phyloP scores from a whole-genome alignment of 1,140 invertebrate genomes.

The Cotesia chilonis region DNA sequence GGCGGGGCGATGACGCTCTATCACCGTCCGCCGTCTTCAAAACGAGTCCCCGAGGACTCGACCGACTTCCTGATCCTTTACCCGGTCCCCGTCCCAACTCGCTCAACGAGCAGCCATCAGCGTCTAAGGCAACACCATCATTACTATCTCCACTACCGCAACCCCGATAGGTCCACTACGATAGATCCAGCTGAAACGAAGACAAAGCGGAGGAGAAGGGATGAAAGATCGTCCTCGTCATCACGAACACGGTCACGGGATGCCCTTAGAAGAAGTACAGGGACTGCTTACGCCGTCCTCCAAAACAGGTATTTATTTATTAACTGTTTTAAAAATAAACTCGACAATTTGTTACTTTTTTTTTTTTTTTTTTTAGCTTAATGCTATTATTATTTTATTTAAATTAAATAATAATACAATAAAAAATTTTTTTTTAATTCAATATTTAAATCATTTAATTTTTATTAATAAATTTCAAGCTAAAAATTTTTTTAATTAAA shows the following conservation, averaged over 20 bases:
- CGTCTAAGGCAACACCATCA: too few relatives aligned
- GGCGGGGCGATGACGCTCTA: constrained; percentile 61
- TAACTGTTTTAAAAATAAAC: neutral
- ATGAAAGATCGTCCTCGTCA: constrained; percentile 58
- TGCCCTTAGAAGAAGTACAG: constrained; percentile 59
- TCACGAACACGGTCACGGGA: constrained; percentile 54
- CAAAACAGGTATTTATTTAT: constrained; percentile 50
- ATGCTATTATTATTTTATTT: too few relatives aligned
- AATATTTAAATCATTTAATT: too few relatives aligned
- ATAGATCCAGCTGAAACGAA: constrained; percentile 23
- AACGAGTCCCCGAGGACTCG: constrained; percentile 58
- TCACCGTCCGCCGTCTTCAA: constrained; percentile 51
- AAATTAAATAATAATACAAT: too few relatives aligned
- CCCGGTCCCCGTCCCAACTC: constrained; percentile 37
- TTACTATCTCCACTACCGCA: constrained; percentile 4
- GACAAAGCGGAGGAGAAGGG: constrained; percentile 38
- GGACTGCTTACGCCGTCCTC: constrained; percentile 55
- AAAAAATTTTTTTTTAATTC: too few relatives aligned
- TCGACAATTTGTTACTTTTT: neutral
- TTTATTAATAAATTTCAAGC: too few relatives aligned
- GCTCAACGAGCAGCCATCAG: neutral
- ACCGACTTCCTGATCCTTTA: constrained; percentile 42
- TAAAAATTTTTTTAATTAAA: too few relatives aligned
- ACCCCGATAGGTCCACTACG: constrained; percentile 25
- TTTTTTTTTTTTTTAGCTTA: neutral